Evolutionary conservation across 2,888 invertebrate genomes (phyloP).

Genomic region (Urechis unicinctus): DNA sequence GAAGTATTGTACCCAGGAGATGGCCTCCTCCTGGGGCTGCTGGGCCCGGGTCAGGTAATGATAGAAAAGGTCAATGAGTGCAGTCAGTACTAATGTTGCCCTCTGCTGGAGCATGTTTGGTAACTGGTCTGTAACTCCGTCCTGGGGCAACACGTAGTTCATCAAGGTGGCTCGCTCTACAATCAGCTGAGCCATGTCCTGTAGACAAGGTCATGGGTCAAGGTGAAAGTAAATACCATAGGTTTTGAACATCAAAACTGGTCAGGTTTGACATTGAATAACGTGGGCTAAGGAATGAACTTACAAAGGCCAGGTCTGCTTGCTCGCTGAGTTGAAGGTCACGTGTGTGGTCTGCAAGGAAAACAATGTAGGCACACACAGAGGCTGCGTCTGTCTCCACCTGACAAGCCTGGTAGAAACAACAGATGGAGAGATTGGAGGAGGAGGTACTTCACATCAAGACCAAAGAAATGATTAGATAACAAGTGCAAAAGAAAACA

Average conservation of each 20-base stretch:
- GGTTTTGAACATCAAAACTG: not conserved
- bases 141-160: slow-evolving; percentile 66
- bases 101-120: not conserved
- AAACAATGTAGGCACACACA: slow-evolving; percentile 77
- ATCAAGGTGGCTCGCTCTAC: slow-evolving; percentile 85
- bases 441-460: not conserved
- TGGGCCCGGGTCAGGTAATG: slow-evolving; percentile 54
- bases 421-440: too few relatives aligned
- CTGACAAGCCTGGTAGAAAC: slow-evolving; percentile 66
- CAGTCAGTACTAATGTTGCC: slow-evolving; percentile 28
- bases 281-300: slow-evolving; percentile 5
- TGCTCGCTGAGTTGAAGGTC: slow-evolving; percentile 63
- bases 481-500: not conserved
- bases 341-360: slow-evolving; percentile 69
- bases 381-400: slow-evolving; percentile 81
- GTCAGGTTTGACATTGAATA: not conserved
- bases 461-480: not conserved
- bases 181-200: slow-evolving; percentile 82
- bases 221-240: too few relatives aligned
- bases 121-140: slow-evolving; percentile 6
- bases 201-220: too few relatives aligned
- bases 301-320: slow-evolving; percentile 58
- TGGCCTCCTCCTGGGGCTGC: slow-evolving; percentile 58
- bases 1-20: slow-evolving; percentile 51
- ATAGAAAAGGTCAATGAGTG: slow-evolving; percentile 45